Evolutionary conservation across 2,797 vertebrate genomes (phyloP), one percentile per base, ranked within the genome.

Genomic region (Triplophysa bombifrons): DNA sequence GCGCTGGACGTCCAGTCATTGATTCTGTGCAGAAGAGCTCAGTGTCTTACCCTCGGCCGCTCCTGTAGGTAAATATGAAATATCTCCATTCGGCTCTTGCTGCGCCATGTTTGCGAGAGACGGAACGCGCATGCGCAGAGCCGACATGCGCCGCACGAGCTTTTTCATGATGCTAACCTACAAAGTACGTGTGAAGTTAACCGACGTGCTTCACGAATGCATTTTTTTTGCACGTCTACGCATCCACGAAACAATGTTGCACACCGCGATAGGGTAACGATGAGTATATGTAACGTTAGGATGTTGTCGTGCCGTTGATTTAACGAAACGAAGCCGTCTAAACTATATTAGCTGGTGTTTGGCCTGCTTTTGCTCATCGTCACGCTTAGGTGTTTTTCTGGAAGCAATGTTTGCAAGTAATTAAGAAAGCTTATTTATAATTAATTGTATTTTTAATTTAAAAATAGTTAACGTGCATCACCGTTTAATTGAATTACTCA

Each of bases 11-110:
- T n/a, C 50, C 65, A 19, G 22, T 9, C 0, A 16, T 66, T 63
- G 30, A 22, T 65, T n/a, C 20, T 30, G 13, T 13, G 58, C 27
- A 13, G 12, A 5, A 30, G 70, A 5, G 80, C 63, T 65, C 16
- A 3, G 17, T 6, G 16, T 4, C 87, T 68, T 91, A 94, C 94
- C 93, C 83, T 93, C 92, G 80, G 85, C 89, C 74, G 76, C 84
- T 56, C 93, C 93, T 69, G 92, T 91, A 81, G 92, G 93, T 82
- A 93, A 86, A 82, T 85, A 90, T 27, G 92, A 91, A 84, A 92
- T 91, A 85, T 91, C 88, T 56, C 92, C 92, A 61, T 89, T 92
- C 84, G 90, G 87, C 89, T 92, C 91, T 86, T 82, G 87, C 70
- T 84, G 89, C 83, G 92, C 92, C 93, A 94, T 94, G 66, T 88